phyloP scores from a whole-genome alignment of 2,797 vertebrate genomes.

The Cheirogaleus major region DNA sequence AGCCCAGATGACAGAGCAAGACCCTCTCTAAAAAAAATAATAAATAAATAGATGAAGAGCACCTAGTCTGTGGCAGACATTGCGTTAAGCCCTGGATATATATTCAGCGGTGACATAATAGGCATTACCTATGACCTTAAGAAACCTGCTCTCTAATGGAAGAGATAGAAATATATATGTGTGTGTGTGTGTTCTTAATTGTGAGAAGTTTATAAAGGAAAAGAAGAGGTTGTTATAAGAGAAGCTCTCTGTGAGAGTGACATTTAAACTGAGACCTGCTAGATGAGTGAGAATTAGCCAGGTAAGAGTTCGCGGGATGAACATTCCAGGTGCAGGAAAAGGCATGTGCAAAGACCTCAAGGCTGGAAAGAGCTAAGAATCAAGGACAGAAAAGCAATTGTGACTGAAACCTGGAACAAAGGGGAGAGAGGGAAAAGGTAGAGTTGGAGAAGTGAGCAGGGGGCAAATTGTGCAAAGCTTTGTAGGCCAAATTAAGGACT shows the following conservation, averaged over 20 bases:
- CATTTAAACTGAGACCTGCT: conserved; percentile 14
- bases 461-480: not conserved
- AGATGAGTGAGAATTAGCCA: not conserved
- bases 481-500: not conserved
- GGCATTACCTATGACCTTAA: conserved; percentile 4
- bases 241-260: not conserved
- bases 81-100: not conserved
- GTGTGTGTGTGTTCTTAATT: not conserved
- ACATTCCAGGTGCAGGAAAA: not conserved
- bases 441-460: not conserved
- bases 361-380: not conserved
- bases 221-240: conserved; percentile 32
- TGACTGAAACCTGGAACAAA: conserved; percentile 11
- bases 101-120: not conserved
- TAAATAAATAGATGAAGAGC: not conserved
- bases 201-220: conserved; percentile 23
- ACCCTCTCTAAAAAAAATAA: no score
- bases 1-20: no score
- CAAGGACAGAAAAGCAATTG: not conserved
- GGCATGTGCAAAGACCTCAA: not conserved
- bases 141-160: conserved; percentile 8
- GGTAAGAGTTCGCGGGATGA: not conserved
- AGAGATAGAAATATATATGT: not conserved
- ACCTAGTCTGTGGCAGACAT: not conserved
- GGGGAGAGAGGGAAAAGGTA: not conserved